Evolutionary conservation across 1,140 invertebrate species (phyloP), one percentile per base, ranked within the genome.

Genomic region (Hormaphis cornu): DNA sequence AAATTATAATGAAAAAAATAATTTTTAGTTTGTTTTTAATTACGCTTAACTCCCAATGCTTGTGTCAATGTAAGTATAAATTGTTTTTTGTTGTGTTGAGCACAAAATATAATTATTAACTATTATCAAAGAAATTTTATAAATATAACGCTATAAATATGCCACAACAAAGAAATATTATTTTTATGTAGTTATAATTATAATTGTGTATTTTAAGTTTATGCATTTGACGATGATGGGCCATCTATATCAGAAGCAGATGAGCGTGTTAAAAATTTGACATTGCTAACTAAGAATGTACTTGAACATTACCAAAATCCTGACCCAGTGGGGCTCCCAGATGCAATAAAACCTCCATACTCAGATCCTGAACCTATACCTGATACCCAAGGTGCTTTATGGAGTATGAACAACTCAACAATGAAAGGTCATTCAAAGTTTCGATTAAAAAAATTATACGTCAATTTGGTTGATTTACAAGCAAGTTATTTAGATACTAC

Each of bases 311-410:
- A 87, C 76, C 89, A 92, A 77, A 58, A 70, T 37, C 80, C 85
- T 53, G 87, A 91, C 78, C 87, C 87, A 0, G 78, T 89, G 1
- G 90, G 90, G 0, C 75, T 92, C 10, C 90, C 90, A 0, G 86
- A 86, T 3, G 44, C 61, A 28, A 66, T 66, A 30, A 48, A n/a
- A 48, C 85, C 83, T 0, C 84, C 86, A 9, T 83, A 92, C 58
- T 87, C 86, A 1, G 89, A 92, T 77, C 90, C 90, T 0, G 85
- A 89, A 81, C 75, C 81, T 1, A 86, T 91, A n/a, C 89, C 89
- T 0, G 84, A 89, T 72, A 86, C 89, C 79, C 85, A 85, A 66
- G 85, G 89, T 59, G 83, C 84, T 1, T 80, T 90, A 48, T 83
- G 92, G 78, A 82, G 84, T 71, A 87, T 92, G 75, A 84, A 83